Conservation (phyloP, 2,113 vertebrate genomes). For the Dinomys branickii region DNA sequence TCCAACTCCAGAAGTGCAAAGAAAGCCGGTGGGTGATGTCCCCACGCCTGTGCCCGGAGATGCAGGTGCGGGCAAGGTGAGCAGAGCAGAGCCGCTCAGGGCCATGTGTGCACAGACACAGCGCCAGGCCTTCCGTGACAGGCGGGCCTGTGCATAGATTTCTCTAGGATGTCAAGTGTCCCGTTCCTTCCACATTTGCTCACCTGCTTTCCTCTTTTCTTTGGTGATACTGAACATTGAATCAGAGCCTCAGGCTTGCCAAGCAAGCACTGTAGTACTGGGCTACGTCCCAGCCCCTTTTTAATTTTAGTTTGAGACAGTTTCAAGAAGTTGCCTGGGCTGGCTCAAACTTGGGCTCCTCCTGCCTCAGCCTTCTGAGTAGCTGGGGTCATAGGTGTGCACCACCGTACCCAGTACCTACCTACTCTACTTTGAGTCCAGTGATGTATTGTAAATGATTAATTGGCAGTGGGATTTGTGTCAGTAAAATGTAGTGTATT, state of each 20-base stretch:
- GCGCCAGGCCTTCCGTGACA: background rate
- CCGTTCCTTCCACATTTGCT: background rate
- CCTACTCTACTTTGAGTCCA: slow-evolving; percentile 3
- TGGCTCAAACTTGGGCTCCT: background rate
- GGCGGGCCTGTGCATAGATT: background rate
- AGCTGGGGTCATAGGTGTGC: background rate
- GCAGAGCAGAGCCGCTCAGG: slow-evolving; percentile 25
- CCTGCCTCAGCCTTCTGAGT: background rate
- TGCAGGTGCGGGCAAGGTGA: slow-evolving; percentile 83
- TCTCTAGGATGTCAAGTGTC: background rate
- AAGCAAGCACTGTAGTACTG: background rate
- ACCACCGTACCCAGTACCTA: background rate
- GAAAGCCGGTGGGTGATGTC: slow-evolving; percentile 67
- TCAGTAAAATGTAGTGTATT: background rate
- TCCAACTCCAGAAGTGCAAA: slow-evolving; percentile 82
- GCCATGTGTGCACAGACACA: background rate
- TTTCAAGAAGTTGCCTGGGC: background rate
- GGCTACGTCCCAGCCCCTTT: background rate
- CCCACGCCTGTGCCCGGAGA: slow-evolving; percentile 64
- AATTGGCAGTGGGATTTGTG: background rate
- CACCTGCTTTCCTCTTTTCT: background rate
- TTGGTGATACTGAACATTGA: background rate
- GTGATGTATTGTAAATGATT: background rate
- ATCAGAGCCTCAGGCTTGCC: background rate
- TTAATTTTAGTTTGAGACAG: background rate